Evolutionary conservation across 2,797 vertebrate species (phyloP).

Genomic region (Remorina albescens): DNA sequence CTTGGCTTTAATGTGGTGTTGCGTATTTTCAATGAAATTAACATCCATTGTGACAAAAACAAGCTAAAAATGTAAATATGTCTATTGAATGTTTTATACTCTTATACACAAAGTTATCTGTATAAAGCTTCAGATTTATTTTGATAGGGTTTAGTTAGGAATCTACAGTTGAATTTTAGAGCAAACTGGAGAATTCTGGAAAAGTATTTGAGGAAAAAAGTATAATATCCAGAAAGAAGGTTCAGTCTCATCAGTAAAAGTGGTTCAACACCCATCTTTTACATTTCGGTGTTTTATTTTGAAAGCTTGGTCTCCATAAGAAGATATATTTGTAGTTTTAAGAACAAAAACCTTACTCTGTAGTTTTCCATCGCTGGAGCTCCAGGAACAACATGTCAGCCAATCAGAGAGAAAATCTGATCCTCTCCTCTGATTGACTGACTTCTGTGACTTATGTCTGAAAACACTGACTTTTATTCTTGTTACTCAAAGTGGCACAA

Average conservation of each 20-base stretch:
- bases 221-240: background rate
- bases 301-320: too few relatives aligned
- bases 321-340: too few relatives aligned
- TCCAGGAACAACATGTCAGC: too few relatives aligned
- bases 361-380: too few relatives aligned
- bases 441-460: too few relatives aligned
- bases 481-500: background rate
- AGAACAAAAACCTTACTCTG: too few relatives aligned
- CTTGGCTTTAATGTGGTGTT: background rate
- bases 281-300: too few relatives aligned
- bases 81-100: conserved; percentile 50
- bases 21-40: background rate
- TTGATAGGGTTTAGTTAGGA: conserved; percentile 36
- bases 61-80: conserved; percentile 50
- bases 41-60: background rate
- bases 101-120: conserved; percentile 33
- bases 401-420: too few relatives aligned
- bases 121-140: conserved; percentile 62
- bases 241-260: background rate
- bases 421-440: too few relatives aligned
- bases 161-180: background rate
- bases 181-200: background rate
- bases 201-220: background rate
- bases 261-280: background rate
- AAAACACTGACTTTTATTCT: background rate